Base-by-base conservation (phyloP, 2,888 invertebrate species). In the Chrysolina americana region DNA sequence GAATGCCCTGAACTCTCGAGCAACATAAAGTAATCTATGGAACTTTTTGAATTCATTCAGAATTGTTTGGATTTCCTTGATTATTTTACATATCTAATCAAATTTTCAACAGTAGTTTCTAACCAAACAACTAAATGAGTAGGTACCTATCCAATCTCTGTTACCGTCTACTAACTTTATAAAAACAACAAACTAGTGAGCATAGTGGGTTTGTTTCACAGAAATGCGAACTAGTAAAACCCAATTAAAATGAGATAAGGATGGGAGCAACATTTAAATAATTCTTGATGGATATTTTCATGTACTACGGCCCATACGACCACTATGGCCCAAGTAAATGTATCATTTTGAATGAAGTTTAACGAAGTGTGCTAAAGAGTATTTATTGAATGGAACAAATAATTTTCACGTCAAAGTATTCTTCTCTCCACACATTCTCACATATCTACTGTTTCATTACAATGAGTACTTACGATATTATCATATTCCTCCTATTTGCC, bases 71-170 rank as follows among this genome's bases (percentile, higher is more conserved):
- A 73, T 73, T 15, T 50, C 53, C 47, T n/a, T 23, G 59, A 50
- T 41, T 65, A 69, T 63, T 64, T 68, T 63, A 21, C 19, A 65
- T 53, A 64, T 48, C 21, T 70, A 69, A 69, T 73, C 65, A 53
- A 73, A 69, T 72, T 72, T 48, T 36, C 64, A 56, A 69, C 15
- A 73, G 72, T 68, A 73, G 72, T 68, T 63, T 59, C 72, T 50
- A 73, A 73, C 68, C 68, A 23, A 59, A 15, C 59, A 59, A 59
- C 73, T 68, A 69, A 73, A 65, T 73, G 69, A 56, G 59, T 64
- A 63, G 48, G 68, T 59, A 65, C 36, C 53, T 66, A 10, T 47
- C 36, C 63, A 71, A 56, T 47, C 21, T 65, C 41, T 19, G 44
- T 15, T 19, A 41, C 44, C 15, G 65, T 65, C 44, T 44, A 19